Conservation (phyloP, 2,888 invertebrate species). For the Cenopis cana region DNA sequence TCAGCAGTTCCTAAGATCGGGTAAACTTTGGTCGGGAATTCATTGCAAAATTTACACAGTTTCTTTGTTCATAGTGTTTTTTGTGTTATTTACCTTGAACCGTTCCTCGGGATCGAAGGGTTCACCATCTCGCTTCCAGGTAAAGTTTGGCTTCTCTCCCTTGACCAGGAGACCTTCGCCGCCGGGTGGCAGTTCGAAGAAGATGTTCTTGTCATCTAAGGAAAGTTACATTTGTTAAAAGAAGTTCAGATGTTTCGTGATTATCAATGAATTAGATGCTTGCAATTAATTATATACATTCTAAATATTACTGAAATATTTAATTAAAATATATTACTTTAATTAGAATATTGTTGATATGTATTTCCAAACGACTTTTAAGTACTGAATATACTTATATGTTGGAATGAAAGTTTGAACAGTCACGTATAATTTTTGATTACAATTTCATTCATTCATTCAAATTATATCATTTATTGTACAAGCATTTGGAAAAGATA, state of each 20-base stretch:
- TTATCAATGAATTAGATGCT: too few relatives aligned
- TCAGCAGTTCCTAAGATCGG: too few relatives aligned
- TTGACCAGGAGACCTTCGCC: slow-evolving; percentile 87
- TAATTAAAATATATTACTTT: too few relatives aligned
- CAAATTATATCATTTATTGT: slow-evolving; percentile 4
- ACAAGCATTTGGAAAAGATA: slow-evolving; percentile 7
- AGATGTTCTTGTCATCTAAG: slow-evolving; percentile 92
- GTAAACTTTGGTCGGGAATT: too few relatives aligned
- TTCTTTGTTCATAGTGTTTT: too few relatives aligned
- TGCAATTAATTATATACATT: too few relatives aligned
- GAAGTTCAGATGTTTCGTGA: too few relatives aligned
- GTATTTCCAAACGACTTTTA: not conserved
- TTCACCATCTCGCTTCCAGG: slow-evolving; percentile 94
- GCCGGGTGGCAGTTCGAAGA: slow-evolving; percentile 89
- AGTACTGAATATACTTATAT: not conserved
- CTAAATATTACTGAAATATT: too few relatives aligned
- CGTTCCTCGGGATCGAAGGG: slow-evolving; percentile 95
- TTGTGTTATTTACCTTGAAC: slow-evolving; percentile 86
- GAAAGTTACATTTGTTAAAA: slow-evolving; percentile 29
- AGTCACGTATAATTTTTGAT: not conserved
- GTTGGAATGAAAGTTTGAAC: not conserved
- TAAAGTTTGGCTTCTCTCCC: slow-evolving; percentile 91
- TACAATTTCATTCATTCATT: not conserved
- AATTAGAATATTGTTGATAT: too few relatives aligned
- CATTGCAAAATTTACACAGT: too few relatives aligned